Evolutionary conservation across 2,888 invertebrate genomes (phyloP), one percentile per base, ranked within the genome.

Genomic region (Allacma fusca): DNA sequence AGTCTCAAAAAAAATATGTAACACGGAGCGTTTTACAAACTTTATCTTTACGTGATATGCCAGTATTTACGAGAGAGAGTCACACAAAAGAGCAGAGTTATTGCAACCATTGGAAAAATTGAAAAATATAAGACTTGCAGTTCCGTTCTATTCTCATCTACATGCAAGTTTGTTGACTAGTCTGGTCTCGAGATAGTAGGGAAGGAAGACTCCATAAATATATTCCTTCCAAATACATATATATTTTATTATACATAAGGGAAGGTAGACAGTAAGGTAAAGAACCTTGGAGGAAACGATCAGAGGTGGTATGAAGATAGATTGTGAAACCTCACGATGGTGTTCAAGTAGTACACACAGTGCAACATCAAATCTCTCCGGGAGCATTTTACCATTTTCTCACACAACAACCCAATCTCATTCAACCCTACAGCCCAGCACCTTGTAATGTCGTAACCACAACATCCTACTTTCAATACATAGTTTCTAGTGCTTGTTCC

Each of bases 11-110:
- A 68, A 68, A 67, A 34, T 68, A 68, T 68, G 68, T 68, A 68
- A 68, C 68, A 40, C n/a, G 34, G 62, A 62, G 68, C 40, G 28
- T 34, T 68, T 68, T 68, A 68, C 40, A 68, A 68, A 68, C 40
- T 68, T 68, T 40, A 68, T 68, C 68, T 68, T 29, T 34, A 68
- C 68, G 68, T 68, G 68, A 68, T 68, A 68, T 40, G 68, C 70
- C 50, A 70, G 40, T 70, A 70, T 70, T 70, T 70, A 70, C 70
- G 34, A 40, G 70, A 70, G 70, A 70, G 34, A 70, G 70, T 70
- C 70, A 70, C 70, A 70, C 70, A 70, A 44, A 70, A 40, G 68
- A 29, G 68, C 23, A 68, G 21, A 68, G 68, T 68, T 68, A 68
- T 68, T 68, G 43, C 40, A 23, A 34, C 40, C 68, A 68, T 68